A percentile compares a stretch with the other conserved stretches of the same genome.
phyloP scores from a whole-genome alignment of 1,140 invertebrate species.

The Galendromus occidentalis region DNA sequence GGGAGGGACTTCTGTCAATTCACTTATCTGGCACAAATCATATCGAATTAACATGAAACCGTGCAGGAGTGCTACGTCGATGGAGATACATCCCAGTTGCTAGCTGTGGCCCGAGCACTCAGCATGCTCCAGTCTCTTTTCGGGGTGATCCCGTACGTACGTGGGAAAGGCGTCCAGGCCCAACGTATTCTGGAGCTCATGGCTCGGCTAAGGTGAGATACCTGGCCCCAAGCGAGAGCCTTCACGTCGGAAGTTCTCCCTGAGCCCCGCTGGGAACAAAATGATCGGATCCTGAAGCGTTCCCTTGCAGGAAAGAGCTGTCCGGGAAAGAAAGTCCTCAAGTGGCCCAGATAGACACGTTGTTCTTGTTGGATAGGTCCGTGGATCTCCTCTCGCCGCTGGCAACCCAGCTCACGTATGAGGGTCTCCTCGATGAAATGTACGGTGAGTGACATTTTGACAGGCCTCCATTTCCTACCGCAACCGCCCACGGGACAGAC shows the following conservation, averaged over 20 bases:
- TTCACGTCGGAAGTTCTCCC: too few species aligned
- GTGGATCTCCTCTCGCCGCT: constrained; percentile 80
- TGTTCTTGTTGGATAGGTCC: constrained; percentile 65
- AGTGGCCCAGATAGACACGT: constrained; percentile 53
- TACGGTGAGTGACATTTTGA: constrained; percentile 32
- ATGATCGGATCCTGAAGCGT: background rate
- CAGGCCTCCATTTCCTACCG: too few species aligned
- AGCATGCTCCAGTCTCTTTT: constrained; percentile 65
- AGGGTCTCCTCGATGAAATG: constrained; percentile 84
- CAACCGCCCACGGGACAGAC: too few species aligned
- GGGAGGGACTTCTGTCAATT: background rate
- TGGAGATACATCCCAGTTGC: constrained; percentile 66
- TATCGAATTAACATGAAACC: constrained; percentile 12
- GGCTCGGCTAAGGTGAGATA: constrained; percentile 43
- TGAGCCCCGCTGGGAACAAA: too few species aligned
- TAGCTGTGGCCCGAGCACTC: constrained; percentile 66
- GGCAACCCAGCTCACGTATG: constrained; percentile 86
- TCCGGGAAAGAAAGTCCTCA: constrained; percentile 28
- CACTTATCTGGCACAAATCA: background rate
- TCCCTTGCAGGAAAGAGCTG: constrained; percentile 31
- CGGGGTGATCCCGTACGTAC: constrained; percentile 67
- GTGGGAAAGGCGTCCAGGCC: constrained; percentile 69
- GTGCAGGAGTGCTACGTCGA: constrained; percentile 56
- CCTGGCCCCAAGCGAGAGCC: background rate
- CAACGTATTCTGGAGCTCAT: constrained; percentile 67